These are phyloP conservation scores for Aleiodes sp. DNA, from an alignment of 1,140 invertebrate genomes.

Conservation along the genomic window DNA sequence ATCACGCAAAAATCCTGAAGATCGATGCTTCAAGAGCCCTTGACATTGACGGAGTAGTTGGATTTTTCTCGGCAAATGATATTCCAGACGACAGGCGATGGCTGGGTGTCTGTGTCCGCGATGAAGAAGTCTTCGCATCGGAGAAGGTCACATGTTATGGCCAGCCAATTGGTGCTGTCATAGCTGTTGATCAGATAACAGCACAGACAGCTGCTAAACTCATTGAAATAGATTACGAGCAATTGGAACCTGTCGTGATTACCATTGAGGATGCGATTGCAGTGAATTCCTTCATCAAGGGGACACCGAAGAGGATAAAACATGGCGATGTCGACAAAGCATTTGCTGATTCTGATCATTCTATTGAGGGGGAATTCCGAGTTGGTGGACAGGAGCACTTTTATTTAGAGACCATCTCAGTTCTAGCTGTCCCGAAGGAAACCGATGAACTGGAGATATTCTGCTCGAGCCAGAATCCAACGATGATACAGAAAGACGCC, in stretches of 20 bases:
- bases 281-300: constrained; percentile 74
- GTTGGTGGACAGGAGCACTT: constrained; percentile 97
- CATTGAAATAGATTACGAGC: constrained; percentile 81
- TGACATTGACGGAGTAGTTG: constrained; percentile 76
- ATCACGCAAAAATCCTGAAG: constrained; percentile 81
- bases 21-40: constrained; percentile 81
- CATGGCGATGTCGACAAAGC: constrained; percentile 77
- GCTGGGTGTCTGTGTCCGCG: constrained; percentile 76
- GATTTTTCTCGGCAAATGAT: constrained; percentile 79
- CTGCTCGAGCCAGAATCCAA: constrained; percentile 84
- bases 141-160: constrained; percentile 76
- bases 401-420: constrained; percentile 89
- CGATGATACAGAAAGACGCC: constrained; percentile 79
- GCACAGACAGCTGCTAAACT: constrained; percentile 79
- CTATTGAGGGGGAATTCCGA: constrained; percentile 79
- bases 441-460: constrained; percentile 89
- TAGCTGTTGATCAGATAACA: constrained; percentile 76
- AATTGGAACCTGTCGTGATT: constrained; percentile 78
- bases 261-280: constrained; percentile 86
- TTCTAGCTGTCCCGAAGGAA: constrained; percentile 79
- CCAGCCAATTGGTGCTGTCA: constrained; percentile 81
- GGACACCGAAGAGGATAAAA: constrained; percentile 64
- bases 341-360: constrained; percentile 72
- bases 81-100: constrained; percentile 71
- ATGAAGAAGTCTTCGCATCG: constrained; percentile 81